phyloP scores from a whole-genome alignment of 1,140 invertebrate genomes.

The Tyrophagus putrescentiae region DNA sequence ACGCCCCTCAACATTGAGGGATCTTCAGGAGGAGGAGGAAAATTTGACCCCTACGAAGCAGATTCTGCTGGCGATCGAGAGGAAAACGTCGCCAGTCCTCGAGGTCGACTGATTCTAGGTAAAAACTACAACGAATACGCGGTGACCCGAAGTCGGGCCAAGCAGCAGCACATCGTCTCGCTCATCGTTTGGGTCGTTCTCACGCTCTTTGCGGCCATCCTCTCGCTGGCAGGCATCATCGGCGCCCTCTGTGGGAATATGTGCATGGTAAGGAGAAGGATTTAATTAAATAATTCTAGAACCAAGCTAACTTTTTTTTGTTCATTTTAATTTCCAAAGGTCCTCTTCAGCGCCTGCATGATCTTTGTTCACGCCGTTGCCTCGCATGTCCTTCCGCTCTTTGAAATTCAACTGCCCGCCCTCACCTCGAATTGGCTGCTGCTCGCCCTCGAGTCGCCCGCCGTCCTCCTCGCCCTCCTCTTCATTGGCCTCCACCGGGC shows the following conservation, averaged over 20 bases:
- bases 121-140: background rate
- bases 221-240: slow-evolving; percentile 11
- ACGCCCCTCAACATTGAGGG: background rate
- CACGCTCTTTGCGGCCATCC: slow-evolving; percentile 13
- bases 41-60: slow-evolving; percentile 7
- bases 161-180: slow-evolving; percentile 14
- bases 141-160: background rate
- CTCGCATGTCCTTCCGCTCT: slow-evolving; percentile 2
- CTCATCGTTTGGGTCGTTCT: slow-evolving; percentile 18
- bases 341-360: slow-evolving; percentile 1
- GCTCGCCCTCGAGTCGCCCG: slow-evolving; percentile 1
- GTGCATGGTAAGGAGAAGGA: slow-evolving; percentile 16
- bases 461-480: background rate
- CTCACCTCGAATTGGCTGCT: slow-evolving; percentile 13
- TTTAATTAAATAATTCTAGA: no score
- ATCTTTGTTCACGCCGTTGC: background rate
- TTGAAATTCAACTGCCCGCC: background rate
- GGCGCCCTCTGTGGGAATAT: slow-evolving; percentile 14
- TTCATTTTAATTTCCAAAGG: slow-evolving; percentile 1
- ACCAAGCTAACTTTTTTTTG: background rate
- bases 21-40: background rate
- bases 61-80: background rate
- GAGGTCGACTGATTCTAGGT: background rate
- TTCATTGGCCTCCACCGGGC: background rate
- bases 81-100: background rate